Base-by-base conservation (phyloP, 1,140 invertebrate genomes). In the Mercenaria mercenaria region DNA sequence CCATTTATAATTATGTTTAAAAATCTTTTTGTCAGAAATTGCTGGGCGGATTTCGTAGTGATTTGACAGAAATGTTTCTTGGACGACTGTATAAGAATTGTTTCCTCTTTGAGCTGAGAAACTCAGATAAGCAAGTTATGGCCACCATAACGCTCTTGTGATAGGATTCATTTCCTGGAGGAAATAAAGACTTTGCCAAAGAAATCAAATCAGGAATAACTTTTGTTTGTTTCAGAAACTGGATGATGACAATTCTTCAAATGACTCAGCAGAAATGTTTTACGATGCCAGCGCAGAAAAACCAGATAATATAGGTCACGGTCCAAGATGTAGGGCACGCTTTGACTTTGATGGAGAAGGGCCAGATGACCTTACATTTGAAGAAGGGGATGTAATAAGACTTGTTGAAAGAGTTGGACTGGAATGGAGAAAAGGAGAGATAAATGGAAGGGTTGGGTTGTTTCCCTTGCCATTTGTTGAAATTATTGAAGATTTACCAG, bases 381-480 rank as follows among this genome's bases (percentile, higher is more conserved):
- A 97, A 96, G 97, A 97, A 93, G 98, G 98, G 43, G 97, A 98
- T 92, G 96, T 97, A 85, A 97, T 99, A 56, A 97, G 96, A 87
- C 97, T 98, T 47, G 95, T 97, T 64, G 97, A 97, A 74, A 97
- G 97, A 96, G 97, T 98, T 87, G 98, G 97, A 91, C 96, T 97
- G 43, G 97, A 98, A 90, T 99, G 98, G 98, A 96, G 98, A 29
- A 98, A 97, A 92, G 98, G 98, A 39, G 97, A 98, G 94, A 97
- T 96, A 64, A 96, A 97, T 82, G 97, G 97, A 29, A 95, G 96
- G 79, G 97, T 96, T 93, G 98, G 98, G 61, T 97, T 98, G 93
- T 98, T 98, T 96, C 98, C 98, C 79, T 96, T 97, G 13, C 97
- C 98, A 96, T 98, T 98, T 96, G 97, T 98, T 39, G 97, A 95